Evolutionary conservation across 2,113 vertebrate genomes (phyloP), one percentile per base, ranked within the genome.

Genomic region (Boleophthalmus pectinirostris): DNA sequence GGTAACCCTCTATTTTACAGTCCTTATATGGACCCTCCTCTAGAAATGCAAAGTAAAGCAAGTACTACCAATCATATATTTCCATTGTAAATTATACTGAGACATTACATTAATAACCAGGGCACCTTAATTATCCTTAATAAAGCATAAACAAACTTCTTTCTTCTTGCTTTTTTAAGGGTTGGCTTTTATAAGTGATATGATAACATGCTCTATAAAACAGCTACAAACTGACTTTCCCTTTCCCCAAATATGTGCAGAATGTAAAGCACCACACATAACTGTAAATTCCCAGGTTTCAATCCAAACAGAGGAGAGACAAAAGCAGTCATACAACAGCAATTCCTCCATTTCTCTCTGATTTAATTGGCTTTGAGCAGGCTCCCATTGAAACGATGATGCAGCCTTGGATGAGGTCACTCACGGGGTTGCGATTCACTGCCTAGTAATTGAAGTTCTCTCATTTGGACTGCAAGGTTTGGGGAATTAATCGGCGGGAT

Each of bases 301-400:
- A 20, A 29, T 46, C 69, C 38, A 21, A 61, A 69, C 53, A 64
- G 67, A 69, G 53, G 58, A 67, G 24, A 73, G 45, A 46, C 65
- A 46, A 45, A 66, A 24, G 56, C 65, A 47, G 65, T 46, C n/a
- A 23, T 45, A 46, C n/a, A 8, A n/a, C 43, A 82, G 68, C 69
- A 61, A 82, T 85, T 74, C 69, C 70, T 68, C 65, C 79, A 68
- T 66, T 82, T 64, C 87, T 70, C 68, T 85, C 79, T 81, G 85
- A 83, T 87, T 88, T 91, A 88, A 92, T 82, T 89, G 86, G 85
- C 87, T 90, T 88, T 89, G 82, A 70, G 78, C 92, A 86, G 77
- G 80, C 85, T 88, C 92, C 92, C 86, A 93, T 92, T 92, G 86
- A 85, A 91, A 90, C 88, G 87, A 91, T 88, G 92, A 89, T 91